Evolutionary conservation across 2,888 invertebrate species (phyloP), one percentile per base, ranked within the genome.

Genomic region (Deladenus siricidicola): DNA sequence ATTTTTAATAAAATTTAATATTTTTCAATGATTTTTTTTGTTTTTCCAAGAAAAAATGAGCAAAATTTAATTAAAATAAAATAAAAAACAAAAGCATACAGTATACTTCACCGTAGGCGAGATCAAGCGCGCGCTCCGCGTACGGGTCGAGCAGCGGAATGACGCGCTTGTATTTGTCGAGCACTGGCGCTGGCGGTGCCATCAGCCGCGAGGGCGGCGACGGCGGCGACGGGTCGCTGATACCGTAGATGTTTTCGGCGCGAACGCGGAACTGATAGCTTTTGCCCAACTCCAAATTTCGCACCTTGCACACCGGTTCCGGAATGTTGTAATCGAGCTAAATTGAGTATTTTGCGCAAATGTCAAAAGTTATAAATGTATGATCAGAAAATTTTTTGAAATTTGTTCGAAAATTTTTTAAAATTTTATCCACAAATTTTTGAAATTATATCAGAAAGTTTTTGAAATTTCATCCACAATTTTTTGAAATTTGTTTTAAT

Each of bases 241-340:
- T 86, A 47, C 96, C 96, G 80, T 88, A 90, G 80, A 90, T 89
- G 82, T 96, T 98, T 80, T 94, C 93, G 2, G 96, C 96, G 42
- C 93, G 85, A 43, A 96, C 86, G 63, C 98, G 85, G 84, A 94
- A 92, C 80, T 88, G 88, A 82, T 98, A 98, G 81, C 94, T 93
- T 66, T 88, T 85, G 83, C 89, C 89, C 1, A 94, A 91, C 77
- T 89, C 88, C 66, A 96, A 82, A 80, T 90, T 89, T 66, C 88
- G 85, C 62, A 93, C 87, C 78, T 91, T 90, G 80, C 89, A 90
- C 39, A 86, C 87, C 79, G 90, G 90, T 67, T 89, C 89, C 64
- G 90, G 86, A 17, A 92, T 86, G 2, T 79, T 79, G 69, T 77
- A 79, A 60, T 79, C 79, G 47, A 79, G 70, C 71, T 75, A 69